A percentile compares a stretch with the other conserved stretches of the same genome.
phyloP scores from a whole-genome alignment of 1,140 invertebrate genomes.

The Phymorhynchus buccinoides region DNA sequence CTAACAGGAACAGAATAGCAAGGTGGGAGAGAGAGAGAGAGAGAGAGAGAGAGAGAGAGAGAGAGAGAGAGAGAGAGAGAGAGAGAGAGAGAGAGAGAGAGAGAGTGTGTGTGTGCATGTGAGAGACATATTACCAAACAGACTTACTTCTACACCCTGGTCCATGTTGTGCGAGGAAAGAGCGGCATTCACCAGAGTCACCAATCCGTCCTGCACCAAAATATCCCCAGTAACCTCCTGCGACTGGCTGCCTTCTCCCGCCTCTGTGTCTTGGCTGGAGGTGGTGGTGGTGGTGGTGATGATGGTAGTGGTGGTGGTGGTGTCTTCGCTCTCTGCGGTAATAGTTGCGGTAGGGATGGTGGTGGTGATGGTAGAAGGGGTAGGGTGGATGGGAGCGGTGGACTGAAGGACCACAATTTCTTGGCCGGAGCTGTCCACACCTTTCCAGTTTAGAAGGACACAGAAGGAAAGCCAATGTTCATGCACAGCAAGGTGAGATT shows the following conservation, averaged over 20 bases:
- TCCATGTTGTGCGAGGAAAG: conserved; percentile 47
- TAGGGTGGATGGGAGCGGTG: background rate
- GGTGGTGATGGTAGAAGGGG: background rate
- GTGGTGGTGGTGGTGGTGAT: background rate
- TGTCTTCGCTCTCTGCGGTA: background rate
- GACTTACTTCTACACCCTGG: conserved; percentile 20
- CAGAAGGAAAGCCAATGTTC: too few species aligned
- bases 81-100: too few species aligned
- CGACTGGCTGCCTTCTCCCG: background rate
- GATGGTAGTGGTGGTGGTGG: background rate
- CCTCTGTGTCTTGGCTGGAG: background rate
- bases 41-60: too few species aligned
- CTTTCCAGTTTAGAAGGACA: background rate
- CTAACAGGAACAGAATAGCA: too few species aligned
- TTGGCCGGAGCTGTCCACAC: conserved; percentile 6
- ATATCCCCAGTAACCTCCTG: background rate
- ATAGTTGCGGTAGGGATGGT: background rate
- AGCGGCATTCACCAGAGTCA: conserved; percentile 45
- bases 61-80: too few species aligned
- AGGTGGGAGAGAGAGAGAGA: too few species aligned
- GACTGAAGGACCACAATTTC: conserved; percentile 2
- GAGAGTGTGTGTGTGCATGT: too few species aligned
- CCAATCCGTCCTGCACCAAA: conserved; percentile 25
- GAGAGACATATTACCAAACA: too few species aligned
- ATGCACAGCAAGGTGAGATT: too few species aligned